A percentile compares a stretch with the other conserved stretches of the same genome.
Evolutionary conservation across 2,797 vertebrate species (phyloP).

Genomic region (Oreochromis mossambicus): DNA sequence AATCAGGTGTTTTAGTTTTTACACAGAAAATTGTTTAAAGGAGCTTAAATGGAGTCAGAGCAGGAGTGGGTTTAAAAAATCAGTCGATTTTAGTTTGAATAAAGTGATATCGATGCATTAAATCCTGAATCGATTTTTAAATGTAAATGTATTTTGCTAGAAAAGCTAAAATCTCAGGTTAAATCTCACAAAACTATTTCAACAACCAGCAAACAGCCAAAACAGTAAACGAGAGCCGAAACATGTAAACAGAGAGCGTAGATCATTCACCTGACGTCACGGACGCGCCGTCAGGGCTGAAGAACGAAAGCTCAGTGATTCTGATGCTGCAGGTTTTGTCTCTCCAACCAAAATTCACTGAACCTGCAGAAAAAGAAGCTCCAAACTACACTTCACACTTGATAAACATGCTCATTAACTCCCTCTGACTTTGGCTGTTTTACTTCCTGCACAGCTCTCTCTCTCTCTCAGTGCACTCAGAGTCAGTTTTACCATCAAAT

Average conservation of each 20-base stretch:
- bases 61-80: not conserved
- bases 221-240: not conserved
- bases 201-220: not conserved
- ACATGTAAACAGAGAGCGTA: not conserved
- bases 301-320: not conserved
- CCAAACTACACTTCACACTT: not conserved
- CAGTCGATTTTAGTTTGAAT: accelerated
- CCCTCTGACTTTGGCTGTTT: not conserved
- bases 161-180: not conserved
- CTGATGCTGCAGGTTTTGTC: not conserved
- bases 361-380: accelerated
- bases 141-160: not conserved
- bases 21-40: not conserved
- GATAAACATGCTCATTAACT: not conserved
- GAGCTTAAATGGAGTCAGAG: not conserved
- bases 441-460: not conserved
- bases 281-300: not conserved
- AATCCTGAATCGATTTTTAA: not conserved
- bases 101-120: not conserved
- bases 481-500: not conserved
- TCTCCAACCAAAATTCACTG: not conserved
- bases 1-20: accelerated
- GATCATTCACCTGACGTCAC: not conserved
- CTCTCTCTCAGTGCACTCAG: not conserved
- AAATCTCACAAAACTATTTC: not conserved